Evolutionary conservation across 2,888 invertebrate genomes (phyloP), one percentile per base, ranked within the genome.

Genomic region (Onthophagus sagittarius): DNA sequence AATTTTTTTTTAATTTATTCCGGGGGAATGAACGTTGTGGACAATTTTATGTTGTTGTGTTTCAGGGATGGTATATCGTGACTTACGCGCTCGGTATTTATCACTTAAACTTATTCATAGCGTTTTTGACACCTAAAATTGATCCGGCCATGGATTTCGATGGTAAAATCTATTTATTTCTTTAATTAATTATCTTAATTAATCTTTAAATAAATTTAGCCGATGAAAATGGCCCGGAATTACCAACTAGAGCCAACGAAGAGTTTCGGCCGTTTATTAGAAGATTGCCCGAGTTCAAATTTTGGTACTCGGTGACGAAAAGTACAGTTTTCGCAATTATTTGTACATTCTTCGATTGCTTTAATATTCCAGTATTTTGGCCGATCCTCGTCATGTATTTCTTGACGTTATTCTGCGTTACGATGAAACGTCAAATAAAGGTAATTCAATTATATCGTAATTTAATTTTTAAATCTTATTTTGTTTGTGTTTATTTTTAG

Each of bases 321-420:
- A 97, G 98, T 79, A 97, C 98, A 62, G 79, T 96, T 9, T 89
- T 99, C 80, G 97, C 94, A 64, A 89, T 96, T 83, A 87, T 92
- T 79, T 98, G 97, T 87, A 99, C 99, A 75, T 95, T 98, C 86
- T 98, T 99, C 85, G 97, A 99, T 83, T 93, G 94, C 81, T 97
- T 99, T 87, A 98, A 99, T 89, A 94, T 99, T 86, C 99, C 99
- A 84, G 99, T 99, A 82, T 99, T 99, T 88, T 99, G 99, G 99
- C 99, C 99, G 75, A 99, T 99, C 82, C 90, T 99, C 85, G 98
- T 99, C 82, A 96, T 99, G 95, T 99, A 99, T 88, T 99, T 99
- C 88, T 95, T 99, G 84, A 97, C 98, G 74, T 88, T 99, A 79
- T 96, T 99, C 87, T 95, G 96, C 87, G 95, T 99, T 84, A 99